These are phyloP conservation scores for Scyliorhinus canicula DNA, from an alignment of 2,797 vertebrate species.

Conservation along the genomic window DNA sequence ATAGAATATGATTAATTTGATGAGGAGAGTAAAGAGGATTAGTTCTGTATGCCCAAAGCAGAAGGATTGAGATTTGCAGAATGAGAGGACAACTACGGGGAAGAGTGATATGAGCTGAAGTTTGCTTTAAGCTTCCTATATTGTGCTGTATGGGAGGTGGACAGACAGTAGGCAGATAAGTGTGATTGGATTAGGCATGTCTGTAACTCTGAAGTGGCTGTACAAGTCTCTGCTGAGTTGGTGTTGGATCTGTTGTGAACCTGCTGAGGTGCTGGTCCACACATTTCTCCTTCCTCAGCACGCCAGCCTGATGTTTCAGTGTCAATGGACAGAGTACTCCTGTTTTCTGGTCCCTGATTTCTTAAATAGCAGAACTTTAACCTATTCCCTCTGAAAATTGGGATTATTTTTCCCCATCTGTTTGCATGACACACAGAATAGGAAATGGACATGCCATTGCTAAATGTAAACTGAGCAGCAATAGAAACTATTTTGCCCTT, in stretches of 20 bases:
- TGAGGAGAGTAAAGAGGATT: conserved; percentile 68
- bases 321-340: conserved; percentile 51
- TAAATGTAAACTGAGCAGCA: conserved; percentile 49
- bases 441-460: conserved; percentile 48
- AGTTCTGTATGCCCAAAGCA: conserved; percentile 55
- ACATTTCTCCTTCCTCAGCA: conserved; percentile 51
- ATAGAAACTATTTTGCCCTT: conserved; percentile 41
- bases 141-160: conserved; percentile 66
- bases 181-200: conserved; percentile 73
- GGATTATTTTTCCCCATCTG: conserved; percentile 54
- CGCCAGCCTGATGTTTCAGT: conserved; percentile 51
- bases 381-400: conserved; percentile 51
- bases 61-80: conserved; percentile 50
- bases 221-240: conserved; percentile 54
- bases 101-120: conserved; percentile 53
- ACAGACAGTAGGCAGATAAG: conserved; percentile 59
- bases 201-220: conserved; percentile 62
- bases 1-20: conserved; percentile 66
- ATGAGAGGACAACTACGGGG: conserved; percentile 53
- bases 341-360: conserved; percentile 46
- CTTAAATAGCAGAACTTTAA: conserved; percentile 49
- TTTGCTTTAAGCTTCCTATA: conserved; percentile 54
- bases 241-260: conserved; percentile 56
- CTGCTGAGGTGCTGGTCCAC: conserved; percentile 52
- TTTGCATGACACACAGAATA: conserved; percentile 52